phyloP scores from a whole-genome alignment of 2,797 vertebrate genomes.

The Carcharodon carcharias region DNA sequence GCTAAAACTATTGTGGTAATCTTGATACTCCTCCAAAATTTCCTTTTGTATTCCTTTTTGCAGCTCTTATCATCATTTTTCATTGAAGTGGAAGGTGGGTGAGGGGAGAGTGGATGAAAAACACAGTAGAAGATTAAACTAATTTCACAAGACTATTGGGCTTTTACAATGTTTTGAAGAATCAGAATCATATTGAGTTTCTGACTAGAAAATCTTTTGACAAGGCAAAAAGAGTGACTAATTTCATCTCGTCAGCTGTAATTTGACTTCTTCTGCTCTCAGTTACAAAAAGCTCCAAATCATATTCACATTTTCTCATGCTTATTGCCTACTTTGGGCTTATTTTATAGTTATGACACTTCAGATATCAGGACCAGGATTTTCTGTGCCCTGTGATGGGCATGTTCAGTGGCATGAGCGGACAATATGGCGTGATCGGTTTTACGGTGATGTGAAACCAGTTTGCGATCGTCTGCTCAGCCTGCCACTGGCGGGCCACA shows the following conservation, averaged over 20 bases:
- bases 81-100: background rate
- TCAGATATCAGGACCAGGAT: background rate
- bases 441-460: too few relatives aligned
- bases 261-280: background rate
- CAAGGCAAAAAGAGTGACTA: too few relatives aligned
- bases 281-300: background rate
- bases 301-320: background rate
- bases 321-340: background rate
- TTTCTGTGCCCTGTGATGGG: too few relatives aligned
- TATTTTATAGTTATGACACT: background rate
- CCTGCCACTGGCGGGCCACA: too few relatives aligned
- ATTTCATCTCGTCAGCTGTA: background rate
- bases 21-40: background rate
- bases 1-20: background rate
- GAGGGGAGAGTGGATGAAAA: background rate
- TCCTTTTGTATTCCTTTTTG: background rate
- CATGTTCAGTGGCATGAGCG: too few relatives aligned
- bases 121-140: background rate
- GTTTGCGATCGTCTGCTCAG: too few relatives aligned
- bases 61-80: background rate
- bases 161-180: background rate
- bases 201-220: background rate
- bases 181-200: background rate
- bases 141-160: background rate
- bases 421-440: too few relatives aligned